Conservation (phyloP, 2,888 invertebrate species). For the Pegoplata infirma region DNA sequence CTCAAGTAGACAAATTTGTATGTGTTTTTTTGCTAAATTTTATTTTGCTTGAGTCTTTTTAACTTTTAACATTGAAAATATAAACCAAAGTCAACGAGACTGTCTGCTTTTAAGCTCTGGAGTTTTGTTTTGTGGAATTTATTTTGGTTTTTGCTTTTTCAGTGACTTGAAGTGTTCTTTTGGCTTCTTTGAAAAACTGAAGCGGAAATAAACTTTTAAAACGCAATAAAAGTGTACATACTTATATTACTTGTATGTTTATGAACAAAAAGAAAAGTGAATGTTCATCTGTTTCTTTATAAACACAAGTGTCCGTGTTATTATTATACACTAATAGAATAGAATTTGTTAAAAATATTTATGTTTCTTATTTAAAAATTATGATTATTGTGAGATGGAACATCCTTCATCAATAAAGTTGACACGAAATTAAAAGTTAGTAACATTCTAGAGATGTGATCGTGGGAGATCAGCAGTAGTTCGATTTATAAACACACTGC, state of each 20-base stretch:
- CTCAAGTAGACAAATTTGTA: conserved; percentile 58
- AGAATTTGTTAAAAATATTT: too few relatives aligned
- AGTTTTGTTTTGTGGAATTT: conserved; percentile 19
- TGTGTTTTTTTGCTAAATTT: conserved; percentile 30
- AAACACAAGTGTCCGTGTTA: conserved; percentile 59
- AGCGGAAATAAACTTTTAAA: conserved; percentile 64
- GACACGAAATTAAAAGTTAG: too few relatives aligned
- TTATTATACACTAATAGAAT: conserved; percentile 39
- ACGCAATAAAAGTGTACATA: conserved; percentile 60
- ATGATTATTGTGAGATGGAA: too few relatives aligned
- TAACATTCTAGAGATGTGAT: too few relatives aligned
- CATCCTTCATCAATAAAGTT: too few relatives aligned
- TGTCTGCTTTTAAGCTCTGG: conserved; percentile 42
- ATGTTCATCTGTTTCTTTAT: conserved; percentile 17
- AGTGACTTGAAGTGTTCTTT: conserved; percentile 57
- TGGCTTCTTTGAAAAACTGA: conserved; percentile 62
- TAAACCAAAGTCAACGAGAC: conserved; percentile 58
- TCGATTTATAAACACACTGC: too few relatives aligned
- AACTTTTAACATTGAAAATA: conserved; percentile 61
- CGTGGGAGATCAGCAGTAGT: too few relatives aligned
- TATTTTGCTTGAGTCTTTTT: conserved; percentile 1
- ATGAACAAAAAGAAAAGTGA: conserved; percentile 24
- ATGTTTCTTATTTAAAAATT: too few relatives aligned
- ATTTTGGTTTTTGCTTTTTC: background rate
- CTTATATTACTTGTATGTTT: conserved; percentile 29